A percentile compares a stretch with the other conserved stretches of the same genome.
These are phyloP conservation scores for Aleiodes alternator DNA, from an alignment of 2,888 invertebrate genomes.

Conservation along the genomic window DNA sequence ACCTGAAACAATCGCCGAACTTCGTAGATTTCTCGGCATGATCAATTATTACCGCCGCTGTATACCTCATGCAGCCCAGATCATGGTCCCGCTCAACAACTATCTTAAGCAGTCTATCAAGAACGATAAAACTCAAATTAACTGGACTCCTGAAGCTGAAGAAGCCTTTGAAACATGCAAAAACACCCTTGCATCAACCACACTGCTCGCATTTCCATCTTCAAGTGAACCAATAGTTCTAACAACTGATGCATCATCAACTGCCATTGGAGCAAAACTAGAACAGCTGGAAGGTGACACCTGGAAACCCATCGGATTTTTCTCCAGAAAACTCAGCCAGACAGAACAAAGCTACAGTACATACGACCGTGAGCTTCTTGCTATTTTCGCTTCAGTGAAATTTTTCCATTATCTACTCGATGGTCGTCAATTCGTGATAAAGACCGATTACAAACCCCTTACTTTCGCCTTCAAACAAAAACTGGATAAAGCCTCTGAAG, in stretches of 20 bases:
- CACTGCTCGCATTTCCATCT: not conserved
- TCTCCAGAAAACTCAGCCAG: too few relatives aligned
- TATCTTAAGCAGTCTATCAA: not conserved
- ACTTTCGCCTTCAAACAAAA: conserved; percentile 33
- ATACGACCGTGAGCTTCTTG: conserved; percentile 41
- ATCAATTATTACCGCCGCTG: conserved; percentile 46
- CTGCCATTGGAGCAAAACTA: not conserved
- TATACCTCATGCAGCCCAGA: conserved; percentile 38
- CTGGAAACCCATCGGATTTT: conserved; percentile 1
- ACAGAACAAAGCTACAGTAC: conserved; percentile 9
- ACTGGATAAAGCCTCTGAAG: conserved; percentile 12
- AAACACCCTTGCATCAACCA: conserved; percentile 15
- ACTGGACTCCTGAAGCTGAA: conserved; percentile 12
- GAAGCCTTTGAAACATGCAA: conserved; percentile 46
- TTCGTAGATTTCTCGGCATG: conserved; percentile 47
- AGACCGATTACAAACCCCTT: conserved; percentile 38
- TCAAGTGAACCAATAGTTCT: not conserved
- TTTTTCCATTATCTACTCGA: conserved; percentile 32
- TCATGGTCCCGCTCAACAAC: not conserved
- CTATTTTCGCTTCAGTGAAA: conserved; percentile 26
- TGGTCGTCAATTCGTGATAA: conserved; percentile 17
- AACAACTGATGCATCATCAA: not conserved
- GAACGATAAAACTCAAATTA: conserved; percentile 2
- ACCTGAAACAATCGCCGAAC: conserved; percentile 5
- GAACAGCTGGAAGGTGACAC: not conserved